Base-by-base conservation (phyloP, 1,140 invertebrate genomes). In the Antheraea pernyi region DNA sequence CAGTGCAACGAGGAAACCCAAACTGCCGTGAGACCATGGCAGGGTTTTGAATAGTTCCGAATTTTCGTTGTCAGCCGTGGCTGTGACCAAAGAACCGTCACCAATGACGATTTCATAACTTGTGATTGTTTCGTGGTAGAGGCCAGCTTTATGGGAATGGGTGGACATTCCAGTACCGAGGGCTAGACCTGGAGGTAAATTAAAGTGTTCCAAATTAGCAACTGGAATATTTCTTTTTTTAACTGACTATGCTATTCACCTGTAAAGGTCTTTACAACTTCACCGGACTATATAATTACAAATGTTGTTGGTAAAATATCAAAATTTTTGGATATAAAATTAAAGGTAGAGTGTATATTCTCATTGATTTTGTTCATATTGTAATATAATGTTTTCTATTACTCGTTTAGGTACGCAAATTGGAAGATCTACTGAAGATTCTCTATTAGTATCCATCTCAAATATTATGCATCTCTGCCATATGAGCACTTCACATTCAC, bases 91-190 rank as follows among this genome's bases (percentile, higher is more conserved):
- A 79, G 94, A 95, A 0, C 96, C 97, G 89, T 97, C 95, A 61
- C 95, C 93, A 11, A 96, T 81, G 2, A 97, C 95, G 3, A 98
- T 82, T 84, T 98, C 97, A 88, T 94, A 97, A 37, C 94, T 93
- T 4, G 94, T 91, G 81, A 97, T 97, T 19, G 95, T 96, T 80
- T 97, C 95, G 81, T 97, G 96, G 84, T 97, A 97, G 16, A 97
- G 92, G 7, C 97, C 97, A 71, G 95, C 94, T 78, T 95, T 96
- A 87, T 97, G 96, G 0, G 96, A 97, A 53, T 96, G 95, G 0
- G 96, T 96, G 79, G 97, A 97, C 80, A 98, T 95, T 53, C 97
- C 97, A 4, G 96, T 96, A 46, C 97, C 97, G 94, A 97, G 96
- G 3, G 97, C 95, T 8, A 97, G 82, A 68, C 97, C 97, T 92